These are phyloP conservation scores for Brachyptera putata DNA, from an alignment of 2,888 invertebrate species.

Conservation along the genomic window DNA sequence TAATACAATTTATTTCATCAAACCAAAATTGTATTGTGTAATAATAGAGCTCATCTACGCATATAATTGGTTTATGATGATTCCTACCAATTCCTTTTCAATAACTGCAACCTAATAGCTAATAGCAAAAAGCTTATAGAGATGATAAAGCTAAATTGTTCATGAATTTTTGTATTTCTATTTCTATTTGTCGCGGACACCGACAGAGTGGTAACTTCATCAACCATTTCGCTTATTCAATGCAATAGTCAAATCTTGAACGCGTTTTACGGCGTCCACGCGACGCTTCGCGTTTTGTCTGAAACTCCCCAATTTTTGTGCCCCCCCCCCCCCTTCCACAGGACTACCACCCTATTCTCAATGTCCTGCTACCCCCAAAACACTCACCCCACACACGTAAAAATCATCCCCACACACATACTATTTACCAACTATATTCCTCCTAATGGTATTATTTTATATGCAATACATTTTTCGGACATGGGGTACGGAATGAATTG, in stretches of 20 bases:
- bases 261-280: not conserved
- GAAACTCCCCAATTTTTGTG: constrained; percentile 16
- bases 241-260: no score
- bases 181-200: no score
- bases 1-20: not conserved
- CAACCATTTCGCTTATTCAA: no score
- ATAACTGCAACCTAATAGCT: not conserved
- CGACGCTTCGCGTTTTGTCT: constrained; percentile 9
- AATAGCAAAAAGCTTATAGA: no score
- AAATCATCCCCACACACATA: constrained; percentile 12
- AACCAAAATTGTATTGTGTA: not conserved
- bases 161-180: no score
- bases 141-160: no score
- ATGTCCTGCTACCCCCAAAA: not conserved
- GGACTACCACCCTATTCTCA: no score
- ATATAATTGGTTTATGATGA: no score
- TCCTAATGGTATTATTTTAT: constrained; percentile 19
- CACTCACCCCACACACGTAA: constrained; percentile 15
- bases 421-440: constrained; percentile 19
- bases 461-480: constrained; percentile 19
- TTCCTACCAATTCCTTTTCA: no score
- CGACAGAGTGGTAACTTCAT: no score
- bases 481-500: not conserved
- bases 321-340: not conserved
- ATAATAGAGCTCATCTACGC: not conserved